phyloP scores from a whole-genome alignment of 1,140 invertebrate species.

The Bombus polaris region DNA sequence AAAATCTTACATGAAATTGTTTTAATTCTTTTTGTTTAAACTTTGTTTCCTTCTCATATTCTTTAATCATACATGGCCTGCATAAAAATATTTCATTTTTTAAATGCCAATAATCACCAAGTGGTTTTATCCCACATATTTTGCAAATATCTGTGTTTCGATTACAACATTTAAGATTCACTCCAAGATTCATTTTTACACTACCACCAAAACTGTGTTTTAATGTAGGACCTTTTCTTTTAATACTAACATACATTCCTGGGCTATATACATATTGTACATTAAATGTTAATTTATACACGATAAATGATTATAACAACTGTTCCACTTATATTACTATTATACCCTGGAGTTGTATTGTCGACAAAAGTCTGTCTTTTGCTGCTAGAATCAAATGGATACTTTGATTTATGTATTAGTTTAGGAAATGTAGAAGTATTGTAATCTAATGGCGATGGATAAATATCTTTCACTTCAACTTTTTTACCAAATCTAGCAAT shows the following conservation, averaged over 20 bases:
- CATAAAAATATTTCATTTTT: slow-evolving; percentile 75
- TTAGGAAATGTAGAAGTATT: slow-evolving; percentile 38
- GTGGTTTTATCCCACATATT: slow-evolving; percentile 68
- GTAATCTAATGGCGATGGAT: slow-evolving; percentile 71
- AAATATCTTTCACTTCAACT: slow-evolving; percentile 56
- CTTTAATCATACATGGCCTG: slow-evolving; percentile 70
- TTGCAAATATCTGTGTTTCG: slow-evolving; percentile 73
- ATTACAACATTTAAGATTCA: slow-evolving; percentile 76
- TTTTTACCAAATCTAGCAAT: slow-evolving; percentile 59
- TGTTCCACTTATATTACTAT: slow-evolving; percentile 9
- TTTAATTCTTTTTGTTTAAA: slow-evolving; percentile 65
- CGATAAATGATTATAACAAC: slow-evolving; percentile 12
- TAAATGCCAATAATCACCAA: slow-evolving; percentile 78
- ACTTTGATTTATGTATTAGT: slow-evolving; percentile 58
- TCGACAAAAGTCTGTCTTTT: slow-evolving; percentile 49
- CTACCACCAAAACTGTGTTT: slow-evolving; percentile 76
- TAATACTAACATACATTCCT: slow-evolving; percentile 63
- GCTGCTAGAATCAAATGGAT: slow-evolving; percentile 63
- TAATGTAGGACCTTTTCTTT: slow-evolving; percentile 60
- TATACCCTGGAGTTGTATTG: slow-evolving; percentile 74
- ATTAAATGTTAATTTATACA: slow-evolving; percentile 36
- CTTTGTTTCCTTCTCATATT: slow-evolving; percentile 56
- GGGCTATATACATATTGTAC: slow-evolving; percentile 62
- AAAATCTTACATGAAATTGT: slow-evolving; percentile 69
- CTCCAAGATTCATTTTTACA: slow-evolving; percentile 73